Evolutionary conservation across 2,888 invertebrate species (phyloP).

Genomic region (Norana najaformis): DNA sequence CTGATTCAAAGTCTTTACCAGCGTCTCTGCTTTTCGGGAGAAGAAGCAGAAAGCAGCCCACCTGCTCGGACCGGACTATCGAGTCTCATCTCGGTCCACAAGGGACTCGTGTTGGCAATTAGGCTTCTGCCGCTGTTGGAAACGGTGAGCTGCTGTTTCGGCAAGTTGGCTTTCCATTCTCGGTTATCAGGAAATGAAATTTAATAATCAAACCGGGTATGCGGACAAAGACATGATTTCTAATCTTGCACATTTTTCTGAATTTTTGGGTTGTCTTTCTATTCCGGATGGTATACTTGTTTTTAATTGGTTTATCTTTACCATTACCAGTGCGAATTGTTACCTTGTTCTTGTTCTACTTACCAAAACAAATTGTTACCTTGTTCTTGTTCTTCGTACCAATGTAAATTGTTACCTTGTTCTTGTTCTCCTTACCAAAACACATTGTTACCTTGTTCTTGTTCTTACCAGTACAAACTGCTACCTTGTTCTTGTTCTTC

Average conservation of each 20-base stretch:
- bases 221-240: too few relatives aligned
- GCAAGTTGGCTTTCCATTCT: too few relatives aligned
- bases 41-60: slow-evolving; percentile 38
- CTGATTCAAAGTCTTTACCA: slow-evolving; percentile 50
- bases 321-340: background rate
- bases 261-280: too few relatives aligned
- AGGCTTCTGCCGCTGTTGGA: slow-evolving; percentile 53
- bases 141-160: background rate
- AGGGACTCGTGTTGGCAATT: slow-evolving; percentile 55
- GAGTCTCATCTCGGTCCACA: slow-evolving; percentile 52
- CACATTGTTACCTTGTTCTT: background rate
- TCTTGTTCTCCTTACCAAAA: too few relatives aligned
- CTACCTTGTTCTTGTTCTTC: background rate
- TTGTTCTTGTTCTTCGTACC: too few relatives aligned
- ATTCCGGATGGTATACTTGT: too few relatives aligned
- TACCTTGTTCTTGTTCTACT: background rate
- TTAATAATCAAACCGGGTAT: too few relatives aligned
- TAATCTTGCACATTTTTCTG: too few relatives aligned
- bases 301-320: too few relatives aligned
- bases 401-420: background rate
- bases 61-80: background rate
- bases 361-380: background rate
- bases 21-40: slow-evolving; percentile 49
- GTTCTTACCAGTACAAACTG: background rate
- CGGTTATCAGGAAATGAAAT: too few relatives aligned